These are phyloP conservation scores for Microctonus hyperodae DNA, from an alignment of 2,888 invertebrate species.

Conservation along the genomic window DNA sequence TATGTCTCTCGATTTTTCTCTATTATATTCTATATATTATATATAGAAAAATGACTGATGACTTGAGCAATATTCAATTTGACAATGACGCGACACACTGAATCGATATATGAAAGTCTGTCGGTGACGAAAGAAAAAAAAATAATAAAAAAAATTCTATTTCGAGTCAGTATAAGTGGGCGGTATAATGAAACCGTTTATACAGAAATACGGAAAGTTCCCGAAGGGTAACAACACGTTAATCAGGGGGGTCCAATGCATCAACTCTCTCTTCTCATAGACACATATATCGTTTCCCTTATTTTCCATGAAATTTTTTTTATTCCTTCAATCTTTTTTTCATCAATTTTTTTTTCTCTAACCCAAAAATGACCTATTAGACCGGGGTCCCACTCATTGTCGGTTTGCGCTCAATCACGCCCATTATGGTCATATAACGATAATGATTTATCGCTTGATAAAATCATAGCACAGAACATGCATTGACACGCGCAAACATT, in stretches of 20 bases:
- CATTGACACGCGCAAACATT: constrained; percentile 28
- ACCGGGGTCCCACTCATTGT: constrained; percentile 46
- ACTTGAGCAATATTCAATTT: constrained; percentile 2
- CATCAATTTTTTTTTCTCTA: constrained; percentile 39
- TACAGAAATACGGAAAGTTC: constrained; percentile 50
- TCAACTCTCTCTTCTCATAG: constrained; percentile 7
- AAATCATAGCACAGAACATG: constrained; percentile 27
- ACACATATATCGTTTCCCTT: too few species aligned
- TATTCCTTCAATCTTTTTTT: constrained; percentile 19
- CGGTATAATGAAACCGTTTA: constrained; percentile 58
- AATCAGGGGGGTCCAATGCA: constrained; percentile 24
- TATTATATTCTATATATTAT: background rate
- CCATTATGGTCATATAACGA: constrained; percentile 43
- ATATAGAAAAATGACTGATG: constrained; percentile 22
- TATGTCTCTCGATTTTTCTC: background rate
- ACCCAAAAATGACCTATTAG: constrained; percentile 40
- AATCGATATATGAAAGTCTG: constrained; percentile 18
- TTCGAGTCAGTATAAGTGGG: constrained; percentile 48
- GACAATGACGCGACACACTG: constrained; percentile 19
- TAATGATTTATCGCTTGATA: constrained; percentile 13
- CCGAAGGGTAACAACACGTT: constrained; percentile 25
- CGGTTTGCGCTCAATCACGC: constrained; percentile 43
- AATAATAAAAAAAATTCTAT: constrained; percentile 32
- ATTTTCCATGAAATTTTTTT: constrained; percentile 31
- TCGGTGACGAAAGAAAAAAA: constrained; percentile 36